A percentile compares a stretch with the other conserved stretches of the same genome.
Conservation (phyloP, 2,113 vertebrate species). For the Ictalurus punctatus region DNA sequence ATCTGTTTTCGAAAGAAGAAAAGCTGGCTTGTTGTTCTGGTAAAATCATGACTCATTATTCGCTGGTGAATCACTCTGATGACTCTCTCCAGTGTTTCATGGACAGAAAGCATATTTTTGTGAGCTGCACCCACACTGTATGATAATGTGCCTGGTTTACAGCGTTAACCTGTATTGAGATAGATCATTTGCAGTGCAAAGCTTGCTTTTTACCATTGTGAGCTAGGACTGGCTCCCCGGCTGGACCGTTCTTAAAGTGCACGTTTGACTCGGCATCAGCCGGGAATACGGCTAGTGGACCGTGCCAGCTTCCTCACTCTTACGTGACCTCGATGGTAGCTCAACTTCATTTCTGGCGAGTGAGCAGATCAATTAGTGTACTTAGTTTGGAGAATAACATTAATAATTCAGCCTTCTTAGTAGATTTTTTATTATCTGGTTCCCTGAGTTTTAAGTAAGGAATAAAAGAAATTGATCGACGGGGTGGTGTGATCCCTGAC, state of each 20-base stretch:
- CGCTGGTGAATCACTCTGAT: conserved; percentile 31
- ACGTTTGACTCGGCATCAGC: background rate
- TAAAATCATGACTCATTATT: conserved; percentile 38
- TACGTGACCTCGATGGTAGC: background rate
- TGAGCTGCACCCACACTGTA: background rate
- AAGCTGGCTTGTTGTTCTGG: conserved; percentile 11
- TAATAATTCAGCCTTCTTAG: background rate
- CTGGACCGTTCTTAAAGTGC: background rate
- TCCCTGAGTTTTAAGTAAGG: background rate
- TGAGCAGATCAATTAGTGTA: background rate
- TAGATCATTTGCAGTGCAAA: background rate
- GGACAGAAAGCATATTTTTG: conserved; percentile 13
- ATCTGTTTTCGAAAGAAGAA: conserved; percentile 12
- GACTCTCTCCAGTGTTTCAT: background rate
- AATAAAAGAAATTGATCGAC: background rate
- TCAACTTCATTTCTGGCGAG: background rate
- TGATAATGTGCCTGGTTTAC: background rate
- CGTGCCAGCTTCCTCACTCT: background rate
- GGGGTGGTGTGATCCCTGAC: background rate
- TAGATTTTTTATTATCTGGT: background rate
- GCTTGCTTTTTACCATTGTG: background rate
- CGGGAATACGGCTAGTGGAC: background rate
- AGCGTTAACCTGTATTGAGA: background rate
- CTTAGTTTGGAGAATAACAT: background rate
- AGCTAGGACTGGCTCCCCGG: too few relatives aligned